These are phyloP conservation scores for Arrhamphus sclerolepis DNA, from an alignment of 2,797 vertebrate genomes.

Conservation along the genomic window DNA sequence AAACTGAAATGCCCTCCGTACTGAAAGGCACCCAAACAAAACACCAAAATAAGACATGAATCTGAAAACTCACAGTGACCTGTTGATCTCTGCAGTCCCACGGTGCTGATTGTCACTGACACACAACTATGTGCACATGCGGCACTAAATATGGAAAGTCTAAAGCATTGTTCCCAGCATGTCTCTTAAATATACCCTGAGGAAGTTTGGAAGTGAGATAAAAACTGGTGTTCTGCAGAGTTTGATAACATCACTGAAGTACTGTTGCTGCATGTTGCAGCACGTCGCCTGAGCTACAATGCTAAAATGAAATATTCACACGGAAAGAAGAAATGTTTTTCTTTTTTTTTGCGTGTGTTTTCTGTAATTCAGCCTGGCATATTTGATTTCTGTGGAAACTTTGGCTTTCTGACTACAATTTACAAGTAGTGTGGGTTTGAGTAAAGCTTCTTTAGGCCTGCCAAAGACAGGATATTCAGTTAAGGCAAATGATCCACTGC, in stretches of 20 bases:
- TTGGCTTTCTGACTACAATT: constrained; percentile 23
- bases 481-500: background rate
- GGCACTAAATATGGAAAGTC: constrained; percentile 17
- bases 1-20: constrained; percentile 56
- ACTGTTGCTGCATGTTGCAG: background rate
- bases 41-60: constrained; percentile 58
- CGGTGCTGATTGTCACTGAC: constrained; percentile 26
- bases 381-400: constrained; percentile 36
- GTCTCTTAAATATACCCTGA: background rate
- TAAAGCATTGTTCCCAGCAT: constrained; percentile 5
- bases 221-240: background rate
- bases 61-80: constrained; percentile 49
- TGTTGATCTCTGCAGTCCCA: constrained; percentile 42
- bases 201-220: background rate
- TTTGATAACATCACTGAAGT: background rate
- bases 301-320: background rate
- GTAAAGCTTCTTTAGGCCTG: constrained; percentile 10
- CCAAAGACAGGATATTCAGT: constrained; percentile 40
- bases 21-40: constrained; percentile 63
- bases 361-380: constrained; percentile 10
- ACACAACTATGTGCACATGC: constrained; percentile 27
- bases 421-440: constrained; percentile 39
- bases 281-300: background rate
- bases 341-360: background rate
- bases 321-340: background rate